Evolutionary conservation across 2,113 vertebrate species (phyloP), one percentile per base, ranked within the genome.

Genomic region (Alligator mississippiensis): DNA sequence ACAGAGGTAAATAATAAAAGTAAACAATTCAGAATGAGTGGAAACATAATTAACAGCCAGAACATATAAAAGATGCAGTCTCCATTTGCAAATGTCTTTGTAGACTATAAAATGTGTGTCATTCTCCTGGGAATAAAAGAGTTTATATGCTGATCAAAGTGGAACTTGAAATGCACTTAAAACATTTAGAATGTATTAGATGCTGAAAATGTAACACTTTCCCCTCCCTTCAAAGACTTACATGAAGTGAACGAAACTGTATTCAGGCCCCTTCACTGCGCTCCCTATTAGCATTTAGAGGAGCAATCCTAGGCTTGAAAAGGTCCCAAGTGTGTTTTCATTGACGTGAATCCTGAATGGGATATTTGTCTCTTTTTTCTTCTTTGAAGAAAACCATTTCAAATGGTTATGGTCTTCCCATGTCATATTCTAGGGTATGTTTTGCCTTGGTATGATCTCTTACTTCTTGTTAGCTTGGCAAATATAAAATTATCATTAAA

Each of bases 1-100:
- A 95, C 83, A 94, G 77, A 92, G 82, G 80, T 94, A 96, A 96
- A 96, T 95, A 95, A 92, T 93, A 96, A 90, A 97, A 96, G 91
- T 89, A 95, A 96, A 91, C 90, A 93, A 93, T 87, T 96, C 64
- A 15, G 84, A 64, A 85, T 96, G 96, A 82, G 88, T 93, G 80
- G 81, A 97, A 96, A 89, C 84, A 89, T 86, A 94, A 80, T 95
- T 95, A 96, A 93, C 85, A 82, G 16, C 75, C 92, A 27, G 92
- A 72, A 84, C 87, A 87, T 63, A 54, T 79, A 94, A 89, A 93
- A 66, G 24, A 38, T 77, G 14, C 78, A 19, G 77, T 54, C 80
- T 94, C 89, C 28, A 95, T 83, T 89, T 85, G 68, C 63, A 68
- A 74, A 63, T 30, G 17, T 82, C 59, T 30, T 93, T 58, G 58